A percentile compares a stretch with the other conserved stretches of the same genome.
Evolutionary conservation across 2,113 vertebrate genomes (phyloP).

Genomic region (Pardalotus punctatus): DNA sequence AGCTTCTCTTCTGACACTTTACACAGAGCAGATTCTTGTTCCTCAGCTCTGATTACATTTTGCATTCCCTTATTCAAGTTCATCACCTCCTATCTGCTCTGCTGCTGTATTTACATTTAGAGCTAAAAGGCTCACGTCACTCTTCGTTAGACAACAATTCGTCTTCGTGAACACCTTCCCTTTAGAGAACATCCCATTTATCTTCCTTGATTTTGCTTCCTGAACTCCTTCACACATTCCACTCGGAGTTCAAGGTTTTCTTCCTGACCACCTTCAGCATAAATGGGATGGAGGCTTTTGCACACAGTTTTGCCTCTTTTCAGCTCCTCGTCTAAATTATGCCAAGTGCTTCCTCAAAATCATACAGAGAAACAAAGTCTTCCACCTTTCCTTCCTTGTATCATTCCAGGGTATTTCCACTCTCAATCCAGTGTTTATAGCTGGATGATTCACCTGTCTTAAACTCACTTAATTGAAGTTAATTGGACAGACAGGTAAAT

Average conservation of each 20-base stretch:
- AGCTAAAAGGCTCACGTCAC: not conserved
- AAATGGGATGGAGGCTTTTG: not conserved
- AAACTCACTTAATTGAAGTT: not conserved
- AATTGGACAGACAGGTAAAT: not conserved
- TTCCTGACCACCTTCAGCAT: not conserved
- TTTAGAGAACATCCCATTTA: not conserved
- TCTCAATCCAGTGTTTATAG: not conserved
- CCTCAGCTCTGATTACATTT: not conserved
- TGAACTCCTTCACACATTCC: not conserved
- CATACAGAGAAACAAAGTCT: not conserved
- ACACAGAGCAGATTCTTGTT: not conserved
- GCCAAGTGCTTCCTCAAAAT: not conserved
- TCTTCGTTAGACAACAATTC: slow-evolving; percentile 36
- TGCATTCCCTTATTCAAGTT: slow-evolving; percentile 25
- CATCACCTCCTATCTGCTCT: not conserved
- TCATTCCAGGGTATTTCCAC: not conserved
- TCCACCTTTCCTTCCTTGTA: not conserved
- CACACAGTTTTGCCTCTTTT: not conserved
- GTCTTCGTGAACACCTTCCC: not conserved
- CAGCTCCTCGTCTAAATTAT: not conserved
- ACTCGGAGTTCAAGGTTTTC: not conserved
- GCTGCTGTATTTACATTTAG: slow-evolving; percentile 49
- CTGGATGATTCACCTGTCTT: not conserved
- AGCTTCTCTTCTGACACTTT: not conserved
- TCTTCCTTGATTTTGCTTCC: slow-evolving; percentile 21